Conservation (phyloP, 2,113 vertebrate species). For the Clarias batrachus region DNA sequence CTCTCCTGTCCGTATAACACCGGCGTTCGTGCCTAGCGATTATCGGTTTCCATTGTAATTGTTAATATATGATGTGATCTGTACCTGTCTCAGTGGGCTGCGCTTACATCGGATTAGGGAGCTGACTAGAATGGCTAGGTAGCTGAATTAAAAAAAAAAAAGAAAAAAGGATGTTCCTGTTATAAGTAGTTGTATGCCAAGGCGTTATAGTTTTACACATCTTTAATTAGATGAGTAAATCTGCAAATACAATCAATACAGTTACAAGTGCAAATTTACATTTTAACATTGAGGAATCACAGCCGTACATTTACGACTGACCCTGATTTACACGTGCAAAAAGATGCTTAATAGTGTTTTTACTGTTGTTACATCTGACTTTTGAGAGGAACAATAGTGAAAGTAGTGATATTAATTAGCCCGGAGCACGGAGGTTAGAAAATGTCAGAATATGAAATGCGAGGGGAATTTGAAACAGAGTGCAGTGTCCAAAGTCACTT, state of each 20-base stretch:
- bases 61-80: not conserved
- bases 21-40: not conserved
- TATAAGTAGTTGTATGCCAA: not conserved
- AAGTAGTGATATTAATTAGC: not conserved
- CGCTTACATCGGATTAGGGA: not conserved
- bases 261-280: not conserved
- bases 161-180: not conserved
- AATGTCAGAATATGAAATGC: not conserved
- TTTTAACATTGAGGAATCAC: not conserved
- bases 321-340: not conserved
- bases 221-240: not conserved
- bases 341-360: not conserved
- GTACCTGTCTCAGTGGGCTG: not conserved
- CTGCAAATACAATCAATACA: not conserved
- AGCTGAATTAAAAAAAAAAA: not conserved
- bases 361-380: not conserved
- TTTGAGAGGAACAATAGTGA: not conserved
- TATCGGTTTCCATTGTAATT: not conserved
- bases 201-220: not conserved
- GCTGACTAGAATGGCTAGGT: not conserved
- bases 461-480: not conserved
- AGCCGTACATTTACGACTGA: not conserved
- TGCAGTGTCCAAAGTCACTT: not conserved
- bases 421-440: not conserved
- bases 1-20: not conserved